Base-by-base conservation (phyloP, 2,113 vertebrate species). In the Halichoeres trimaculatus region DNA sequence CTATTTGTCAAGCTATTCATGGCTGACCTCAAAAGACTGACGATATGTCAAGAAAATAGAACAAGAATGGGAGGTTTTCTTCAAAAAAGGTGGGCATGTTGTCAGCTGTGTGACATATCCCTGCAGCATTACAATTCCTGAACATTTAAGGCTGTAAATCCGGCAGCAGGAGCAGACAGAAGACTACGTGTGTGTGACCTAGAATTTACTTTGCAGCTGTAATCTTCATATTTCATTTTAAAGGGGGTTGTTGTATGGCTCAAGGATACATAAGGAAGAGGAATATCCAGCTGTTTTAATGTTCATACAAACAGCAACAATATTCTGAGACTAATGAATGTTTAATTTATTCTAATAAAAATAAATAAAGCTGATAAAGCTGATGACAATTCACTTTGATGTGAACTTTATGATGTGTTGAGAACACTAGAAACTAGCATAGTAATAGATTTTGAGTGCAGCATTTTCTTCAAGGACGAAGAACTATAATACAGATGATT, bases 391-490 rank as follows among this genome's bases (percentile, higher is more conserved):
- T 45, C 16, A 17, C 43, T 7, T 16, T 17, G 17, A 45, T 45
- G 16, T 45, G 43, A 45, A 45, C 43, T 1, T 12, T 26, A 24
- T 2, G 0, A 5, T 16, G 47, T 19, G 17, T 24, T 2, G 45
- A 13, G 20, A 24, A 19, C 43, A 64, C 54, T 48, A 54, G 53
- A 65, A 60, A 69, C 61, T 10, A 36, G 45, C 53, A 70, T 13
- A 24, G n/a, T 52, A 52, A 70, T 16, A 17, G 47, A 56, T 53
- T 54, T 50, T 34, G 13, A 78, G 22, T 8, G 1, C 13, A 23
- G 36, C 26, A 14, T 68, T 51, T 65, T 55, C 65, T 74, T 81
- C 75, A 84, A 81, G 78, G 81, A 68, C 71, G 55, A 36, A 50
- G 23, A 38, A n/a, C 14, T n/a, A 17, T 14, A n/a, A 23, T 36